These are phyloP conservation scores for Catostomus latipinnis DNA, from an alignment of 2,797 vertebrate species.

Conservation along the genomic window DNA sequence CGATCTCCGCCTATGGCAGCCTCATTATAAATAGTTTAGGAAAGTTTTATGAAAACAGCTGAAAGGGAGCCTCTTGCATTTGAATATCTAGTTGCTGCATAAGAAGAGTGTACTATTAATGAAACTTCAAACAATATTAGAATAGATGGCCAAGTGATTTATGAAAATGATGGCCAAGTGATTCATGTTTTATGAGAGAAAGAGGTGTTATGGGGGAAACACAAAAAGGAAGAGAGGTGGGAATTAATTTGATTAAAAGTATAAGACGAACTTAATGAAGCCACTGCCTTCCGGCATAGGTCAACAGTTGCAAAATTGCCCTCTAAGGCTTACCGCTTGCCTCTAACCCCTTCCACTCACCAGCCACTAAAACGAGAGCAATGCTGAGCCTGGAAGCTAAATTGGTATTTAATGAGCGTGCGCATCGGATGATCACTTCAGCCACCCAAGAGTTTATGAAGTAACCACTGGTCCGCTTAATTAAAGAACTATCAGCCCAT, in stretches of 20 bases:
- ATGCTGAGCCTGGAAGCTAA: conserved; percentile 45
- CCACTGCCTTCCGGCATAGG: conserved; percentile 41
- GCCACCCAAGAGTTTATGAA: conserved; percentile 64
- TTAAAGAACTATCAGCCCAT: conserved; percentile 71
- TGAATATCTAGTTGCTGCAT: neutral
- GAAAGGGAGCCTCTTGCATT: neutral
- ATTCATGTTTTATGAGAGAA: conserved; percentile 23
- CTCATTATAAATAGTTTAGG: neutral
- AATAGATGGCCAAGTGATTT: conserved; percentile 45
- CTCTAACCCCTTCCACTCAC: conserved; percentile 4
- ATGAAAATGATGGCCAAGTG: conserved; percentile 45
- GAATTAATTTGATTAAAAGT: conserved; percentile 52
- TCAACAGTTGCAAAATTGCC: conserved; percentile 43
- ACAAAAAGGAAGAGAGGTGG: neutral
- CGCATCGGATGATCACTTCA: conserved; percentile 61
- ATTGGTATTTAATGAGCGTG: conserved; percentile 72
- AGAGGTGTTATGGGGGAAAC: neutral
- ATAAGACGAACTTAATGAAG: conserved; percentile 57
- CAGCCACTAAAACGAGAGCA: conserved; percentile 16
- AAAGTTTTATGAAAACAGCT: no score
- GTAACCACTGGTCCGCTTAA: conserved; percentile 66
- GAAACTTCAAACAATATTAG: conserved; percentile 44
- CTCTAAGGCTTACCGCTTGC: conserved; percentile 13
- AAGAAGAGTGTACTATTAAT: conserved; percentile 30
- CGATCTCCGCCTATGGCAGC: neutral